These are phyloP conservation scores for Biston stratarius DNA, from an alignment of 2,888 invertebrate species.

Conservation along the genomic window DNA sequence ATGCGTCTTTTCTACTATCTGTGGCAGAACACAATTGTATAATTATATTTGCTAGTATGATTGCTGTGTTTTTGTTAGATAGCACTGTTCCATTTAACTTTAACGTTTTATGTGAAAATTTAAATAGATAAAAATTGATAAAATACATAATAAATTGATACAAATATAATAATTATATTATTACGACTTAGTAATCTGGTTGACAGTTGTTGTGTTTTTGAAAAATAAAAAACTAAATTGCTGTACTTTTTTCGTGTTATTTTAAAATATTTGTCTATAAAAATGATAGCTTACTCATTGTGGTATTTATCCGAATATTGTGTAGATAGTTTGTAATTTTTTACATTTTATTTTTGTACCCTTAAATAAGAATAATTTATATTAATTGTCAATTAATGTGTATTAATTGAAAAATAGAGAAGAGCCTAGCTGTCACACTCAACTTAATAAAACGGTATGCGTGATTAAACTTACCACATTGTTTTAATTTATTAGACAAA, in stretches of 20 bases:
- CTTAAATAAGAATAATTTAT: slow-evolving; percentile 75
- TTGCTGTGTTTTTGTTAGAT: no score
- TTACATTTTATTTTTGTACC: slow-evolving; percentile 82
- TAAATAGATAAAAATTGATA: no score
- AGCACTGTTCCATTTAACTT: no score
- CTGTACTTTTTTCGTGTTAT: background rate
- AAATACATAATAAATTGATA: no score
- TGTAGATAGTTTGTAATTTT: slow-evolving; percentile 64
- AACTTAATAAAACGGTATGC: slow-evolving; percentile 79
- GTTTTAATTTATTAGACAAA: slow-evolving; percentile 44
- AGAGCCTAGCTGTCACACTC: slow-evolving; percentile 74
- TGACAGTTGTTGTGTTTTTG: no score
- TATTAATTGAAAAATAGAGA: slow-evolving; percentile 71
- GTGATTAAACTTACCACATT: slow-evolving; percentile 58
- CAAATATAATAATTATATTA: no score
- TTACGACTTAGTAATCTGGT: no score
- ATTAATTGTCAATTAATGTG: slow-evolving; percentile 80
- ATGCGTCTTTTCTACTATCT: no score
- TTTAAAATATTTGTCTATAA: background rate
- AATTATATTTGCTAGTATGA: no score
- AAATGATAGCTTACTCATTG: background rate
- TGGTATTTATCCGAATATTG: slow-evolving; percentile 20
- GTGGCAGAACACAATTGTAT: no score
- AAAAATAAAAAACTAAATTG: background rate
- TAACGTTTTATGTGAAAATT: no score